Percentiles rank a stretch among this genome's conserved stretches.
Conservation (phyloP, 2,888 invertebrate species). For the Andrena camellia region DNA sequence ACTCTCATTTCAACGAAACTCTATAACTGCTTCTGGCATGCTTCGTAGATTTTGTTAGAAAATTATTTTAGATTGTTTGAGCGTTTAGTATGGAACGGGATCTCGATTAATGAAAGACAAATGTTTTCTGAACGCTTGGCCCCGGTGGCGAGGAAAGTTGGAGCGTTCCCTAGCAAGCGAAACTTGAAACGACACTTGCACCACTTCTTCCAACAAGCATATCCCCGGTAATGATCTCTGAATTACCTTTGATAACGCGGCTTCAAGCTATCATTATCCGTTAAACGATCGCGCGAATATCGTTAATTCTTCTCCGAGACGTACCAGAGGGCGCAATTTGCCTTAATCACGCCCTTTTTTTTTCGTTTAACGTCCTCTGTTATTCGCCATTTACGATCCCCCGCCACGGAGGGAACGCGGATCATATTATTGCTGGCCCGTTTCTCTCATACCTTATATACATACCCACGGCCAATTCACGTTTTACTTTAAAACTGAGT, state of each 20-base stretch:
- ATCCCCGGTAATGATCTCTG: slow-evolving; percentile 24
- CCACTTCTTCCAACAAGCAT: not conserved
- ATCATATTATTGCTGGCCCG: not conserved
- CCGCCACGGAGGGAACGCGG: not conserved
- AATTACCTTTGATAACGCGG: slow-evolving; percentile 29
- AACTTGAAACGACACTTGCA: slow-evolving; percentile 13
- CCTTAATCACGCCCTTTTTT: slow-evolving; percentile 12
- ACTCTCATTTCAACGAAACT: not conserved
- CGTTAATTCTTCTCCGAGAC: not conserved
- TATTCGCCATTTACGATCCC: not conserved
- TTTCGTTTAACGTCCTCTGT: slow-evolving; percentile 14
- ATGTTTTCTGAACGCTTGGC: slow-evolving; percentile 23
- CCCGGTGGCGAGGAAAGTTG: not conserved
- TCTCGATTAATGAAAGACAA: slow-evolving; percentile 43
- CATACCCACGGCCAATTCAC: not conserved
- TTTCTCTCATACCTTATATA: not conserved
- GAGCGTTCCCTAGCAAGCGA: not conserved
- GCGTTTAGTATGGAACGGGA: slow-evolving; percentile 10
- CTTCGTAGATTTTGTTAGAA: not conserved
- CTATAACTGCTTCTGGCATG: not conserved
- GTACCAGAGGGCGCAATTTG: slow-evolving; percentile 10
- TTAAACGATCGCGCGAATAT: not conserved
- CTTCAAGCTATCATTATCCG: slow-evolving; percentile 31
- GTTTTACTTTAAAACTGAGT: not conserved
- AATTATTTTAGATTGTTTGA: slow-evolving; percentile 25